A percentile compares a stretch with the other conserved stretches of the same genome.
phyloP scores from a whole-genome alignment of 2,888 invertebrate genomes.

The Anaspis maculata region DNA sequence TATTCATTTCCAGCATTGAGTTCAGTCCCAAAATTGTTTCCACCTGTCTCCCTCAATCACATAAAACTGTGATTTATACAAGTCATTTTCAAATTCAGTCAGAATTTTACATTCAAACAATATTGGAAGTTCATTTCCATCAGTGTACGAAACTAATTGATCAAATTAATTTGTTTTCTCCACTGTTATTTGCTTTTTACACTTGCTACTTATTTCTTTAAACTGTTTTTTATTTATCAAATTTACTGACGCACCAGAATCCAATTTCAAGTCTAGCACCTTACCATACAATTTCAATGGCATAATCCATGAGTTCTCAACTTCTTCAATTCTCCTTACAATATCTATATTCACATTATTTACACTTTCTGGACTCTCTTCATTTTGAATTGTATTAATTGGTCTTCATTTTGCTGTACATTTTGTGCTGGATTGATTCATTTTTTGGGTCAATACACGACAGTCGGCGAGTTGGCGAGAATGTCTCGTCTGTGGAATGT shows the following conservation, averaged over 20 bases:
- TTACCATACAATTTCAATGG: not conserved
- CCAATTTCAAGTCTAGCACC: constrained; percentile 5
- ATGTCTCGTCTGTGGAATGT: no score
- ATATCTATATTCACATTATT: not conserved
- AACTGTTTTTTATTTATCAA: constrained; percentile 3
- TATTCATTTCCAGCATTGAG: constrained; percentile 5
- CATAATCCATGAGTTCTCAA: not conserved
- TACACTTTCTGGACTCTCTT: no score
- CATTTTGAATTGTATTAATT: no score
- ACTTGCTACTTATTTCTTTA: constrained; percentile 1
- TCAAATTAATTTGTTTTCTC: constrained; percentile 5
- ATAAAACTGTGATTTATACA: constrained; percentile 5
- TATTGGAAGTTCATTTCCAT: not conserved
- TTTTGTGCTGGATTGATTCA: no score
- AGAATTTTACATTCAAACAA: constrained; percentile 3
- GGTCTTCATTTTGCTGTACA: no score
- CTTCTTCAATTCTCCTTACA: not conserved
- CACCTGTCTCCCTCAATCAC: no score
- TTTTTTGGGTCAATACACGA: no score
- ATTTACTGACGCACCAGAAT: constrained; percentile 7
- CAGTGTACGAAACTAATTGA: constrained; percentile 7
- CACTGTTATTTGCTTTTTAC: not conserved
- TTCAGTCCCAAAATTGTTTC: constrained; percentile 7
- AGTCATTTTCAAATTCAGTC: no score
- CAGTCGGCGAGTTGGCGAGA: no score